Evolutionary conservation across 2,888 invertebrate species (phyloP).

Genomic region (Drosophila longiperda): DNA sequence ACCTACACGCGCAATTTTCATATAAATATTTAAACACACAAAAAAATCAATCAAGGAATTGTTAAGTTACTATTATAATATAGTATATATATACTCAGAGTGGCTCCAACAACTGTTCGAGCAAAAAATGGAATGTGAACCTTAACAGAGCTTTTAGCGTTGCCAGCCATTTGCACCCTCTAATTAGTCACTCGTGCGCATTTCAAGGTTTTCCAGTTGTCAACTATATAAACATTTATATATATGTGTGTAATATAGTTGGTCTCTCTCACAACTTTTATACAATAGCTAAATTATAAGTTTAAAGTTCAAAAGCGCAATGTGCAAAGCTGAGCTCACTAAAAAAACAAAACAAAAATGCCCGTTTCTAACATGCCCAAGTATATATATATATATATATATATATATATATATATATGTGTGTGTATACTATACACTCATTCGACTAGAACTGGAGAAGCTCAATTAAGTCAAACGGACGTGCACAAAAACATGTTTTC

Average conservation of each 20-base stretch:
- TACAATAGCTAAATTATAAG: slow-evolving; percentile 28
- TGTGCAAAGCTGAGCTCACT: slow-evolving; percentile 52
- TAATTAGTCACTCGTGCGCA: slow-evolving; percentile 76
- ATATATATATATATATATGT: background rate
- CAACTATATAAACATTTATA: slow-evolving; percentile 21
- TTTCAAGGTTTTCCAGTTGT: slow-evolving; percentile 77
- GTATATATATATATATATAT: background rate
- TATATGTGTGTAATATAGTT: slow-evolving; percentile 6
- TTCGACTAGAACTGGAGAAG: slow-evolving; percentile 37
- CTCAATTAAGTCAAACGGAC: slow-evolving; percentile 60
- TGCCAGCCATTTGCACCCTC: slow-evolving; percentile 35
- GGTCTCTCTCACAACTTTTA: slow-evolving; percentile 4
- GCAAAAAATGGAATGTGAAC: slow-evolving; percentile 46
- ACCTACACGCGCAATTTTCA: background rate
- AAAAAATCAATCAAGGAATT: background rate
- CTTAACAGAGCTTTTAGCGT: slow-evolving; percentile 22
- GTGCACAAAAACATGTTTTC: slow-evolving; percentile 63
- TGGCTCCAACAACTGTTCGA: background rate
- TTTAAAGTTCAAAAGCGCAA: slow-evolving; percentile 67
- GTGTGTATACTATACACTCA: slow-evolving; percentile 8
- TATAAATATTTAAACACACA: background rate
- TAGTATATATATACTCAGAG: background rate
- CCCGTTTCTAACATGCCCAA: slow-evolving; percentile 26
- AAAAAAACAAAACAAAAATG: slow-evolving; percentile 2
- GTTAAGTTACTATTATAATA: background rate